Base-by-base conservation (phyloP, 2,888 invertebrate genomes). In the Andrena flavipes region DNA sequence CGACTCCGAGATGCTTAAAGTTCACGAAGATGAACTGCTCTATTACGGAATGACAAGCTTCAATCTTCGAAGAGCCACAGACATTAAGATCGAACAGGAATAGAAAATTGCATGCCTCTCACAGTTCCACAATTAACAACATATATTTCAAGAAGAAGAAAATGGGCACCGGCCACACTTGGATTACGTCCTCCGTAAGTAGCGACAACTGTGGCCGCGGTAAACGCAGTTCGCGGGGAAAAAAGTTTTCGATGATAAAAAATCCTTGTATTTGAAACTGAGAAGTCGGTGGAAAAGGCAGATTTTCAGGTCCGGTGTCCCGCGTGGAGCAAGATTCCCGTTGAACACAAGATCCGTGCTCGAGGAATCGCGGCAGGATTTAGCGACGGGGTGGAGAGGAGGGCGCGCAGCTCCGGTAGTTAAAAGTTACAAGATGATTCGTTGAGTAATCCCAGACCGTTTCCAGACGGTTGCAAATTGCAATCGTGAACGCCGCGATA, bases 401-500 rank as follows among this genome's bases (percentile, higher is more conserved):
- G 49, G 42, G 79, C 76, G 80, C 70, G 84, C 87, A 76, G 71
- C 82, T 76, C 81, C 91, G 92, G 93, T 92, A 92, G 92, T 93
- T 92, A 92, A 93, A 92, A 93, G 93, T 93, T 93, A 92, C 93
- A 92, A 92, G 93, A 93, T 91, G 91, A 93, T 93, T 91, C 91
- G 92, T 93, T 93, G 93, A 92, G 93, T 92, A 93, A 93, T 93
- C 92, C 93, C 90, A 92, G 91, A 92, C 91, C 91, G 92, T 92
- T 93, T 92, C 92, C 91, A 91, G 93, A 92, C 92, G 91, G 89
- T 91, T 90, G 91, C 91, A 92, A 93, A 93, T 93, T 92, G 92
- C 91, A 93, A 93, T 93, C 92, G 92, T 92, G 91, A 92, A 92
- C 92, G 90, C 91, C 85, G 93, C 90, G 93, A 93, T 93, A 93